These are phyloP conservation scores for Cataglyphis cursor DNA, from an alignment of 2,888 invertebrate genomes.

Conservation along the genomic window DNA sequence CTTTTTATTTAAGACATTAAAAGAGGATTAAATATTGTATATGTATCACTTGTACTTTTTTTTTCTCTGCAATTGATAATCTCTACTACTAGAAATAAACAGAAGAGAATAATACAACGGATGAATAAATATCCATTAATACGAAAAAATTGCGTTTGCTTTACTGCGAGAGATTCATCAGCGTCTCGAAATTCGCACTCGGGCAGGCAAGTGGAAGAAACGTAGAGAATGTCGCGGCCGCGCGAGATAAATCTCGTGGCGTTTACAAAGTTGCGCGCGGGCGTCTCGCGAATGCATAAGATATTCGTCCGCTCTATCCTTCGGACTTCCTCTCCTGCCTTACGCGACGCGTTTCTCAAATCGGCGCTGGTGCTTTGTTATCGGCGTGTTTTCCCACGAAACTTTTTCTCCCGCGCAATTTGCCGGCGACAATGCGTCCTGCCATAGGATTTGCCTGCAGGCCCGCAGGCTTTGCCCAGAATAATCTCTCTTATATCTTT, in stretches of 20 bases:
- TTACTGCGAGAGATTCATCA: neutral
- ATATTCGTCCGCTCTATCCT: constrained; percentile 31
- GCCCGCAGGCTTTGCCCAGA: constrained; percentile 30
- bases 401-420: constrained; percentile 56
- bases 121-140: neutral
- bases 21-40: neutral
- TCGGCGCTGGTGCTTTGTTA: constrained; percentile 51
- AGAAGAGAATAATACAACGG: neutral
- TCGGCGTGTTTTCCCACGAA: constrained; percentile 45
- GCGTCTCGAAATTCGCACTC: neutral
- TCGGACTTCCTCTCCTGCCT: constrained; percentile 44
- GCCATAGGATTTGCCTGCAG: constrained; percentile 39
- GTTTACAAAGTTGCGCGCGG: constrained; percentile 46
- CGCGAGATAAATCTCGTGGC: constrained; percentile 33
- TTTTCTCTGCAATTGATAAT: neutral
- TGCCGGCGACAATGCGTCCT: constrained; percentile 47
- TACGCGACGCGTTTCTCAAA: constrained; percentile 51
- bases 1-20: neutral
- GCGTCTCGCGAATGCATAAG: constrained; percentile 49
- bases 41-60: neutral
- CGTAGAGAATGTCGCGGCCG: constrained; percentile 7
- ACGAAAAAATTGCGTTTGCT: neutral
- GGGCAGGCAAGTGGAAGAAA: neutral
- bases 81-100: neutral
- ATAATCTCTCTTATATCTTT: constrained; percentile 18